Percentiles rank a stretch among this genome's conserved stretches.
phyloP scores from a whole-genome alignment of 2,888 invertebrate genomes.

The Drosophila mayaguana region DNA sequence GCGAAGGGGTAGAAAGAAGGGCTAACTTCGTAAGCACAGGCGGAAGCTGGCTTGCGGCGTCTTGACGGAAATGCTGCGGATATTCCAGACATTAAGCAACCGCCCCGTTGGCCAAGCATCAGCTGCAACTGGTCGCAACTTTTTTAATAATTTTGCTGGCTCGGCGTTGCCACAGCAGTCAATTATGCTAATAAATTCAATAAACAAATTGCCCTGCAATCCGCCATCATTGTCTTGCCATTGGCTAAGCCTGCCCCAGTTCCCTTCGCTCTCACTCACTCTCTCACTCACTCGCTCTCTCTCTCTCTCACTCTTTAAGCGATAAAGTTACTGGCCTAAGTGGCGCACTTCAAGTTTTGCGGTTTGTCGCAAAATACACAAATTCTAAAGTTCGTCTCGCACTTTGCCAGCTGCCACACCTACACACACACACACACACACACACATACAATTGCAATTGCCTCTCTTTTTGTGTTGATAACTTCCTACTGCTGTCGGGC shows the following conservation, averaged over 20 bases:
- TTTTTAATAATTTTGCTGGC: conserved; percentile 52
- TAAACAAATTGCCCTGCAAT: conserved; percentile 52
- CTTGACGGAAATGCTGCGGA: conserved; percentile 45
- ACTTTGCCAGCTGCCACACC: conserved; percentile 63
- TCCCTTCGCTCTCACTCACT: conserved; percentile 2
- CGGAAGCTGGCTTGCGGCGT: conserved; percentile 14
- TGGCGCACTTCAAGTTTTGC: conserved; percentile 63
- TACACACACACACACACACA: conserved; percentile 9
- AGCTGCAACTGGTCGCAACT: conserved; percentile 52
- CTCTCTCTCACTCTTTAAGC: conserved; percentile 24
- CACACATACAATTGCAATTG: conserved; percentile 56
- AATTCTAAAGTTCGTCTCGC: conserved; percentile 65
- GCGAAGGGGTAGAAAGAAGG: neutral
- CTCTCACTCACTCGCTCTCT: too few relatives aligned
- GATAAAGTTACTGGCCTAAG: conserved; percentile 69
- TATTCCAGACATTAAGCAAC: conserved; percentile 53
- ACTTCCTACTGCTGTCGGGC: conserved; percentile 31
- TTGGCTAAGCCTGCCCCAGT: conserved; percentile 49
- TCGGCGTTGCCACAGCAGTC: conserved; percentile 49
- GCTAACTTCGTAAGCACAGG: conserved; percentile 49
- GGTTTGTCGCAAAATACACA: conserved; percentile 67
- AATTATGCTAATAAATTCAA: conserved; percentile 77
- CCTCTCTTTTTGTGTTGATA: conserved; percentile 49
- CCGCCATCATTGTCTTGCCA: conserved; percentile 29
- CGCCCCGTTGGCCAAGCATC: conserved; percentile 39